A percentile compares a stretch with the other conserved stretches of the same genome.
phyloP scores from a whole-genome alignment of 2,113 vertebrate species.

The Daubentonia madagascariensis region DNA sequence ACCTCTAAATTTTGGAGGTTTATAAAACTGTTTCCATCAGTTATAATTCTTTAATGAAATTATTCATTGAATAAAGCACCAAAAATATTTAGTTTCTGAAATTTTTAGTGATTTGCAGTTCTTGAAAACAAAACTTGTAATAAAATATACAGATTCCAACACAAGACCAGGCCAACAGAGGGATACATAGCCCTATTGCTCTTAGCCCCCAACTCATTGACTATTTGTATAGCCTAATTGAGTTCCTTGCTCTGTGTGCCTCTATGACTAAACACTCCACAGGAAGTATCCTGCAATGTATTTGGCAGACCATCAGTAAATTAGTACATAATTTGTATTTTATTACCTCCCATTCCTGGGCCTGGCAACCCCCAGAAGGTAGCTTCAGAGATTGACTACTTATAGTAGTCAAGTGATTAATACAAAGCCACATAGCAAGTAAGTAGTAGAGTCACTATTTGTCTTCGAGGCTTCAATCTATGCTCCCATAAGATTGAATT shows the following conservation, averaged over 20 bases:
- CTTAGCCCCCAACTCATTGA: not conserved
- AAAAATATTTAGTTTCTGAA: not conserved
- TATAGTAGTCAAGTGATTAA: not conserved
- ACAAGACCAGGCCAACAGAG: not conserved
- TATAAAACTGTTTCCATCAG: not conserved
- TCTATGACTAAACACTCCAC: not conserved
- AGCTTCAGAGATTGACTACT: not conserved
- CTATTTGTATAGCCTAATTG: not conserved
- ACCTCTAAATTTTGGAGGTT: not conserved
- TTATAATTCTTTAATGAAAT: conserved; percentile 2
- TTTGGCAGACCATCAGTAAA: not conserved
- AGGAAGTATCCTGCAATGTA: not conserved
- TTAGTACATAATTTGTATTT: not conserved
- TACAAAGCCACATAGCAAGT: not conserved
- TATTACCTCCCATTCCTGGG: not conserved
- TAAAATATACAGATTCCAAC: not conserved
- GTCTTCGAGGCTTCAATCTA: not conserved
- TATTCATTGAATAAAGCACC: not conserved
- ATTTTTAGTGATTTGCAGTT: not conserved
- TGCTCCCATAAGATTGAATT: not conserved
- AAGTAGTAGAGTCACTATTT: not conserved
- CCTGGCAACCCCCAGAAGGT: not conserved
- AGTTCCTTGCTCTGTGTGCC: not conserved
- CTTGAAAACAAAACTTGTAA: not conserved
- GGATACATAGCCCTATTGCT: not conserved